Conservation (phyloP, 2,113 vertebrate genomes). For the Condylura cristata region DNA sequence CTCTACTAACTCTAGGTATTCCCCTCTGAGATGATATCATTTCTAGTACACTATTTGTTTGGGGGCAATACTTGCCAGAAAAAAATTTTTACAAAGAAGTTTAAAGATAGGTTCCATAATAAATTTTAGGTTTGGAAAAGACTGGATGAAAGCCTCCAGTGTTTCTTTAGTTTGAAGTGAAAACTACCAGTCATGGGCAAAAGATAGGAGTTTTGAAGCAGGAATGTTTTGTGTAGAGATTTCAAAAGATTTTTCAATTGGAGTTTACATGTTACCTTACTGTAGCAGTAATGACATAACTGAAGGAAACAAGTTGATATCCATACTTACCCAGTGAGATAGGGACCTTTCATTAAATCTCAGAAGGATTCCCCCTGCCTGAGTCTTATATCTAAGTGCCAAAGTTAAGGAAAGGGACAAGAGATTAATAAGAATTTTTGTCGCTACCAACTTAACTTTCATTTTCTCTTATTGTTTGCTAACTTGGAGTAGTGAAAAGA, state of each 20-base stretch:
- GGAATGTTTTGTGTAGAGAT: not conserved
- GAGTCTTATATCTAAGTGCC: conserved; percentile 7
- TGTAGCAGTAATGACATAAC: not conserved
- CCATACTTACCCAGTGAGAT: not conserved
- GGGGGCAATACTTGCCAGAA: not conserved
- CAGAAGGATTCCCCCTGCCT: not conserved
- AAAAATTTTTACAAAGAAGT: conserved; percentile 35
- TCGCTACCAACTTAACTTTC: not conserved
- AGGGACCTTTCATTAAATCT: not conserved
- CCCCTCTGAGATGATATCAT: not conserved
- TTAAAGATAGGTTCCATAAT: not conserved
- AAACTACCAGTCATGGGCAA: not conserved
- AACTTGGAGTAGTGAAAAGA: not conserved
- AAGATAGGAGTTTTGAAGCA: not conserved
- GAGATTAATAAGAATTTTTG: not conserved
- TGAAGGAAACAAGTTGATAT: not conserved
- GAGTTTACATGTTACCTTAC: not conserved
- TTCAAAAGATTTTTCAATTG: not conserved
- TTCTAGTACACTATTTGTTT: not conserved
- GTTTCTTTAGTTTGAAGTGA: conserved; percentile 10
- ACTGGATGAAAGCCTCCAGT: not conserved
- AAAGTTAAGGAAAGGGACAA: conserved; percentile 8
- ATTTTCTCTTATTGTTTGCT: not conserved
- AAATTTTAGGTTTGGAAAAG: not conserved
- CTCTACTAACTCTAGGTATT: not conserved